A percentile compares a stretch with the other conserved stretches of the same genome.
Evolutionary conservation across 2,797 vertebrate genomes (phyloP).

Genomic region (Tragopan temminckii): DNA sequence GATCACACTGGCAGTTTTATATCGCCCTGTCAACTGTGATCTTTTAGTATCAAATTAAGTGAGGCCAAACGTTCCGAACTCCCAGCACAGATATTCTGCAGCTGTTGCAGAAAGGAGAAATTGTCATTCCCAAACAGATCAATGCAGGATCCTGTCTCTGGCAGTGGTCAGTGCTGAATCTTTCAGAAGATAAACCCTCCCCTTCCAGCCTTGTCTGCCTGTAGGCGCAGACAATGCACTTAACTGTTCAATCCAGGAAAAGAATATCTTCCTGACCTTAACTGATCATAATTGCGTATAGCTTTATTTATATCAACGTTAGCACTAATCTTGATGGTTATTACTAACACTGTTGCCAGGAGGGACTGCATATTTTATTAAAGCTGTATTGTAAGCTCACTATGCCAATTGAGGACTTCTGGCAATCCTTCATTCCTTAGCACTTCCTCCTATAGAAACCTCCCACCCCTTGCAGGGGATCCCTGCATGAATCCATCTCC

Average conservation of each 20-base stretch:
- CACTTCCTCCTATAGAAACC: neutral
- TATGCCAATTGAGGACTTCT: neutral
- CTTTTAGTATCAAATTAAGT: constrained; percentile 13
- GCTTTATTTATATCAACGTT: constrained; percentile 37
- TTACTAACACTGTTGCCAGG: neutral
- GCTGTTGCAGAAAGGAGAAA: constrained; percentile 10
- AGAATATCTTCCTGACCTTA: neutral
- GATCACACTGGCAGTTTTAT: neutral
- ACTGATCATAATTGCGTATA: neutral
- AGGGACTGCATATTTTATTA: constrained; percentile 10
- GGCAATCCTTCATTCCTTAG: neutral
- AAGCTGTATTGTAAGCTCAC: neutral
- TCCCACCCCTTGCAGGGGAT: neutral
- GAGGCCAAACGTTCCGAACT: neutral
- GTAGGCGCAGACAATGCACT: neutral
- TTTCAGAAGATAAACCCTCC: constrained; percentile 19
- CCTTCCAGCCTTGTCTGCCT: neutral
- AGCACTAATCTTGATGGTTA: neutral
- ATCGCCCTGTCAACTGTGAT: neutral
- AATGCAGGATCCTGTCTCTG: neutral
- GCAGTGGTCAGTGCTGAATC: neutral
- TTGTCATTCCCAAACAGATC: constrained; percentile 10
- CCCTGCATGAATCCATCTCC: neutral
- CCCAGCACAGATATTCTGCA: constrained; percentile 1
- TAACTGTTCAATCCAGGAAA: neutral